These are phyloP conservation scores for Rhingia campestris DNA, from an alignment of 2,888 invertebrate species.

Conservation along the genomic window DNA sequence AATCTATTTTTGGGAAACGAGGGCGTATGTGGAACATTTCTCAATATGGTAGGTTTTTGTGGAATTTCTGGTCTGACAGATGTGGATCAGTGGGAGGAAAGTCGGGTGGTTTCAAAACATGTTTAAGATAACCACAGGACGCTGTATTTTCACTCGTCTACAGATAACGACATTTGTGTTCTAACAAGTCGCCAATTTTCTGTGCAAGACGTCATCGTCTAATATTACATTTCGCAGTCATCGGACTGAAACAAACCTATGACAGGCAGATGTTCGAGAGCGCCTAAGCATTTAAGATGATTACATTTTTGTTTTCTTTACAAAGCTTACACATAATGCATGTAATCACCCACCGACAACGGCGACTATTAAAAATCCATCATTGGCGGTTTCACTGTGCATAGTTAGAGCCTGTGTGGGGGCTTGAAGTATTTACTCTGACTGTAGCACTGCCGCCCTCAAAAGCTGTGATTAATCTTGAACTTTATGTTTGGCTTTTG, in stretches of 20 bases:
- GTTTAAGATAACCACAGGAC: too few relatives aligned
- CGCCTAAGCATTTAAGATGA: slow-evolving; percentile 24
- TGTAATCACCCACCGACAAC: slow-evolving; percentile 52
- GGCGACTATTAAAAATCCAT: slow-evolving; percentile 70
- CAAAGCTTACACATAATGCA: slow-evolving; percentile 33
- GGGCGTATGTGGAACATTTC: slow-evolving; percentile 61
- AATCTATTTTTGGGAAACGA: slow-evolving; percentile 37
- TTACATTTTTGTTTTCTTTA: slow-evolving; percentile 13
- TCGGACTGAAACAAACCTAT: neutral
- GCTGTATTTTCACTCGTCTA: too few relatives aligned
- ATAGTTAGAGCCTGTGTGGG: slow-evolving; percentile 27
- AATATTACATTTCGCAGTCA: slow-evolving; percentile 60
- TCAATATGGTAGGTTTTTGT: neutral
- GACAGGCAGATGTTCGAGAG: slow-evolving; percentile 48
- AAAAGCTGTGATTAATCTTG: slow-evolving; percentile 62
- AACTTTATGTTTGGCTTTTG: slow-evolving; percentile 64
- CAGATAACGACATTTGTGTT: slow-evolving; percentile 2
- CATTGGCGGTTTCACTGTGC: slow-evolving; percentile 21
- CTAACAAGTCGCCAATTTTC: neutral
- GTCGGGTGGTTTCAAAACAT: too few relatives aligned
- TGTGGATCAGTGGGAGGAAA: too few relatives aligned
- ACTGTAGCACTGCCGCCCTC: neutral
- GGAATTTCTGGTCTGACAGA: neutral
- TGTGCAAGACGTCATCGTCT: slow-evolving; percentile 51
- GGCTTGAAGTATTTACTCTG: slow-evolving; percentile 57